phyloP scores from a whole-genome alignment of 2,113 vertebrate species.

The Heterocephalus glaber region DNA sequence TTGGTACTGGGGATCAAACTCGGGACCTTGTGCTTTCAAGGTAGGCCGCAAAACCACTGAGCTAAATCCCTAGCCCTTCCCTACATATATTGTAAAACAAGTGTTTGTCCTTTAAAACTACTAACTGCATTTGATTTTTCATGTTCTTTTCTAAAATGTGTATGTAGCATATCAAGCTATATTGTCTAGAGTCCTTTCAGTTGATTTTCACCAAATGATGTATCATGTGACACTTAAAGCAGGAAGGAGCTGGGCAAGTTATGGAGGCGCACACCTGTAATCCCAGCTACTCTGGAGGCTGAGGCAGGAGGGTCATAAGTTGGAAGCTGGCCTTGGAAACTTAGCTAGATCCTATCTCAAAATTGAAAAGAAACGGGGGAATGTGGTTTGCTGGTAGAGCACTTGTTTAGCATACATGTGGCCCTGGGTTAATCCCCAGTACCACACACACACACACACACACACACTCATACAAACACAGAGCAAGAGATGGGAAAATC shows the following conservation, averaged over 20 bases:
- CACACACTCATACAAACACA: not conserved
- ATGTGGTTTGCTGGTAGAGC: not conserved
- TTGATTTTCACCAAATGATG: not conserved
- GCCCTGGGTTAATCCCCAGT: not conserved
- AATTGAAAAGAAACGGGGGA: not conserved
- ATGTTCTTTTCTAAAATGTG: not conserved
- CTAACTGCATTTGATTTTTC: not conserved
- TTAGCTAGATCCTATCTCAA: not conserved
- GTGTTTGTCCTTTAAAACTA: not conserved
- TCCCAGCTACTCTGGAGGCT: not conserved
- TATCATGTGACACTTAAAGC: not conserved
- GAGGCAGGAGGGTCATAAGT: not conserved
- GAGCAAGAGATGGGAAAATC: not conserved
- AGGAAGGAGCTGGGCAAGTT: not conserved
- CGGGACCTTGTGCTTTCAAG: no score
- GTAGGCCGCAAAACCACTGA: no score
- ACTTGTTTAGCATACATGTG: not conserved
- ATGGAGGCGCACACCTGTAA: not conserved
- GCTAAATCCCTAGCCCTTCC: no score
- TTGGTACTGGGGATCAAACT: no score
- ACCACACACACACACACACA: not conserved
- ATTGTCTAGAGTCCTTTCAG: not conserved
- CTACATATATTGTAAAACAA: not conserved
- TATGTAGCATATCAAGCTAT: not conserved
- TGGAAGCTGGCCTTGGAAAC: not conserved